These are phyloP conservation scores for Clanis bilineata DNA, from an alignment of 2,888 invertebrate genomes.

Conservation along the genomic window DNA sequence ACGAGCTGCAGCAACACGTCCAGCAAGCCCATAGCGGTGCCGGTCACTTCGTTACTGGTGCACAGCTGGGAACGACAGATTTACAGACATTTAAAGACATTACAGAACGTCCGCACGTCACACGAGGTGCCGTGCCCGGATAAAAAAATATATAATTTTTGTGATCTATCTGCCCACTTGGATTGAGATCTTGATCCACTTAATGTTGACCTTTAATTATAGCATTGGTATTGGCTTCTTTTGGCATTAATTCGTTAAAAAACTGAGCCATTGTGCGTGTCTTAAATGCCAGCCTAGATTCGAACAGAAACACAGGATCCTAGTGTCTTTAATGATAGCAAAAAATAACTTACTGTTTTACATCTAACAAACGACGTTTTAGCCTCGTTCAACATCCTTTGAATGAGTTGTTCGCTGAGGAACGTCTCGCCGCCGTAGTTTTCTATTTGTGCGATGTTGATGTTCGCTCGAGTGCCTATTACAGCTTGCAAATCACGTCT, in stretches of 20 bases:
- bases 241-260: too few species aligned
- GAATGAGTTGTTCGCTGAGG: constrained; percentile 96
- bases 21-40: constrained; percentile 90
- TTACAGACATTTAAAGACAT: not conserved
- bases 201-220: too few species aligned
- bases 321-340: too few species aligned
- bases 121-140: not conserved
- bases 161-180: too few species aligned
- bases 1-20: constrained; percentile 93
- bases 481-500: constrained; percentile 96
- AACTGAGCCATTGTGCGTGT: too few species aligned
- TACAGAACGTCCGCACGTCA: not conserved
- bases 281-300: too few species aligned
- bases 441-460: constrained; percentile 96
- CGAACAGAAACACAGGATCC: too few species aligned
- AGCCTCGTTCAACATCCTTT: constrained; percentile 94
- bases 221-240: too few species aligned
- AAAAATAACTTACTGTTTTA: constrained; percentile 83
- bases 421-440: constrained; percentile 99
- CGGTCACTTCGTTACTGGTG: constrained; percentile 87
- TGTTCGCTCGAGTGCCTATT: constrained; percentile 94
- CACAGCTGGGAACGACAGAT: constrained; percentile 81
- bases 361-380: constrained; percentile 95
- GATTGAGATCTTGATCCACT: too few species aligned
- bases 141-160: not conserved